Conservation (phyloP, 64 coral and sea anemone genomes). For the Orbicella faveolata region DNA sequence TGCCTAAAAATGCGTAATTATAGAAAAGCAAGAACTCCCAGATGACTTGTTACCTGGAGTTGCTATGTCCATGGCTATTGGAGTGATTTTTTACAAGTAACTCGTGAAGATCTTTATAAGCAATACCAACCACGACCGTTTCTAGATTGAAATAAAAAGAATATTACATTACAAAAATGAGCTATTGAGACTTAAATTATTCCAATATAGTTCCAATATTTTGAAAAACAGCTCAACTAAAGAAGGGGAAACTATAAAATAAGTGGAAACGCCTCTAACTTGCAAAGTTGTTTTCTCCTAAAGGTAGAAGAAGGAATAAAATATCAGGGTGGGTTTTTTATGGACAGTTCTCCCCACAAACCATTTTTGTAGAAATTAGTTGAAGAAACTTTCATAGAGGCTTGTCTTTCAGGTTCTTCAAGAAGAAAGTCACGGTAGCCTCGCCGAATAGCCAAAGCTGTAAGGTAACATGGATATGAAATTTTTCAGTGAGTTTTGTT, state of each 20-base stretch:
- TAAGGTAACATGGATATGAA: not conserved
- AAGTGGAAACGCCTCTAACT: too few species aligned
- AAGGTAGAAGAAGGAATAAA: too few species aligned
- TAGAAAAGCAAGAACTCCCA: too few species aligned
- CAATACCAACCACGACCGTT: not conserved
- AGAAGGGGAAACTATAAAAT: too few species aligned
- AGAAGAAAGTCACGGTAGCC: not conserved
- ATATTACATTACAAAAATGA: too few species aligned
- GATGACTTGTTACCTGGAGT: not conserved
- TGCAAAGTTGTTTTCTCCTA: too few species aligned
- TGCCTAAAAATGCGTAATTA: too few species aligned
- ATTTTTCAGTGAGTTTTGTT: too few species aligned
- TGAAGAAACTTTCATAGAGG: not conserved
- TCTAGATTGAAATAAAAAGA: not conserved
- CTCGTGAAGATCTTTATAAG: constrained; percentile 11
- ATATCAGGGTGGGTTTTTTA: too few species aligned
- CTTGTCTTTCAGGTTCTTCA: not conserved
- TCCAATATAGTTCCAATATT: too few species aligned
- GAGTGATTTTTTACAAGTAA: not conserved
- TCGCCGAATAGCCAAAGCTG: not conserved
- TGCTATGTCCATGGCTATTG: not conserved
- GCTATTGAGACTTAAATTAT: too few species aligned
- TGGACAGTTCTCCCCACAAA: not conserved
- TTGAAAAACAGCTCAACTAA: too few species aligned
- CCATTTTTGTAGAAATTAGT: not conserved